Evolutionary conservation across 2,113 vertebrate species (phyloP).

Genomic region (Haplotaxodon microlepis): DNA sequence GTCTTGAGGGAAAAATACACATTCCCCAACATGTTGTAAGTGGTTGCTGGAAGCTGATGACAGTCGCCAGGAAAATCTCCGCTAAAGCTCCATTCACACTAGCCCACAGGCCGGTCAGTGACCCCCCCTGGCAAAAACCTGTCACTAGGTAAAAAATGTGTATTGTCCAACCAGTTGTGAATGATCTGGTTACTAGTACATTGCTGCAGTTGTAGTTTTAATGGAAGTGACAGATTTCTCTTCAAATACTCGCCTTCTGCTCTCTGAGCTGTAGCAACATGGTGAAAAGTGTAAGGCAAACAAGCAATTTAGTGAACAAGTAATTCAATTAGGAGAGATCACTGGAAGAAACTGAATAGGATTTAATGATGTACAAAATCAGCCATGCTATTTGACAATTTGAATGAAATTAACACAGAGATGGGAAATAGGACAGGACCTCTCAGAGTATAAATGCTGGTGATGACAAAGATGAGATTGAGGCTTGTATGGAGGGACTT

Average conservation of each 20-base stretch:
- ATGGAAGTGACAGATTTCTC: neutral
- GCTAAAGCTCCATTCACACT: neutral
- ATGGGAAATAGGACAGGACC: neutral
- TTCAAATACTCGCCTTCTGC: neutral
- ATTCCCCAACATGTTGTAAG: neutral
- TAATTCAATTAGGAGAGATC: neutral
- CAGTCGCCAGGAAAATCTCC: neutral
- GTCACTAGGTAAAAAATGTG: neutral
- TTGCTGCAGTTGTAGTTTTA: neutral
- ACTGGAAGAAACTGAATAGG: neutral
- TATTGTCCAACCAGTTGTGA: neutral
- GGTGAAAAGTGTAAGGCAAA: neutral
- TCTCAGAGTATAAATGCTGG: neutral
- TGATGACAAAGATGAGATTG: neutral
- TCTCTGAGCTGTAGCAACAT: neutral
- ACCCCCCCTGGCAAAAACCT: neutral
- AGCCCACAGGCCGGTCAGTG: neutral
- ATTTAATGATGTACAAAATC: neutral
- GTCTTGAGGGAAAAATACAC: neutral
- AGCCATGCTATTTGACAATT: neutral
- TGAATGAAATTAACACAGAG: neutral
- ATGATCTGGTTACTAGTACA: neutral
- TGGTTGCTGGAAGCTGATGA: neutral
- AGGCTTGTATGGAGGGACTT: neutral
- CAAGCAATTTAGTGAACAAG: neutral